Percentiles rank a stretch among this genome's conserved stretches.
Conservation (phyloP, 2,888 invertebrate genomes). For the Dynastes hyllus region DNA sequence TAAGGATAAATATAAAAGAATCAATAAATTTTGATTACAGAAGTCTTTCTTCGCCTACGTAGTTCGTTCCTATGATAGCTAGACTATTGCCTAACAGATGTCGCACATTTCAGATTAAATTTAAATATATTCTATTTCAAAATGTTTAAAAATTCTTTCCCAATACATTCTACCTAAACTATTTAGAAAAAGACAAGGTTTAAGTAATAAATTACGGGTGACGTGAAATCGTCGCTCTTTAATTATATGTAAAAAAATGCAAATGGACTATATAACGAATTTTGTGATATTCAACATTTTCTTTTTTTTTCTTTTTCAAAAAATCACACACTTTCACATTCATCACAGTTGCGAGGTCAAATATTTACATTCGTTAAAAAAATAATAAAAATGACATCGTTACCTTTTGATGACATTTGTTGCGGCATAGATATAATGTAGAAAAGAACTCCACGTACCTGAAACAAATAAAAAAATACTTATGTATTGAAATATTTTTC, state of each 20-base stretch:
- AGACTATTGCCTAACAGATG: neutral
- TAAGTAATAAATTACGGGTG: constrained; percentile 7
- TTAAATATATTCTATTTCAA: neutral
- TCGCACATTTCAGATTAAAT: neutral
- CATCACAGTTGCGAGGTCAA: constrained; percentile 16
- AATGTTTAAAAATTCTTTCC: neutral
- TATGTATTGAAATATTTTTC: too few relatives aligned
- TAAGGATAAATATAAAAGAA: neutral
- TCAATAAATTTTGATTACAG: neutral
- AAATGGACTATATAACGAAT: constrained; percentile 31
- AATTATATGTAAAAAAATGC: constrained; percentile 38
- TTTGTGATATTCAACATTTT: constrained; percentile 14
- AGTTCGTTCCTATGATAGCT: neutral
- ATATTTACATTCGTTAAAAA: neutral
- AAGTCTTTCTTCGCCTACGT: neutral
- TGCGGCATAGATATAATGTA: neutral
- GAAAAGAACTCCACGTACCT: constrained; percentile 14
- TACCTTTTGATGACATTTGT: constrained; percentile 24
- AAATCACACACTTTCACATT: constrained; percentile 41
- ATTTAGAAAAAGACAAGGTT: neutral
- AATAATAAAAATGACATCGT: constrained; percentile 9
- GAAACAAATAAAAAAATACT: constrained; percentile 9
- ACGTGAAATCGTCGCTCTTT: constrained; percentile 6
- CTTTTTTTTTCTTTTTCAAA: neutral
- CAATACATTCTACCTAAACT: neutral